Evolutionary conservation across 2,888 invertebrate species (phyloP).

Genomic region (Acanthococcus lagerstroemiae): DNA sequence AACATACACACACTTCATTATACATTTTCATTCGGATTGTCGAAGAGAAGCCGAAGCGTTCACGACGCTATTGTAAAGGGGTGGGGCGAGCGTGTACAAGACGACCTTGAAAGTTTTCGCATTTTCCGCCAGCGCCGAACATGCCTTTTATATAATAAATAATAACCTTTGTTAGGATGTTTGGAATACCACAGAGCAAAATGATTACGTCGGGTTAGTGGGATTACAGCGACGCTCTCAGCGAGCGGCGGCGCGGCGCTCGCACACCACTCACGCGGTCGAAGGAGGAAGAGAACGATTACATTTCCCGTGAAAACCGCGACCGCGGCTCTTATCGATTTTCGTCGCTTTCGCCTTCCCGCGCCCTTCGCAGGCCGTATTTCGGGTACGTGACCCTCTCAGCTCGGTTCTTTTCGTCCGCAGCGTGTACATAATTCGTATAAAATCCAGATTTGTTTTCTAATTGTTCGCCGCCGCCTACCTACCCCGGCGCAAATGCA

Average conservation of each 20-base stretch:
- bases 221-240: neutral
- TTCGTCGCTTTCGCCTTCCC: neutral
- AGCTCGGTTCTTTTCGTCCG: too few species aligned
- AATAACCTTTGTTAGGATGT: neutral
- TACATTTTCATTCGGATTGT: neutral
- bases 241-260: neutral
- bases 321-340: constrained; percentile 28
- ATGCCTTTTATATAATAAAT: neutral
- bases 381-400: too few species aligned
- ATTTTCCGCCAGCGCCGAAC: neutral
- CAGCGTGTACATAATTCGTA: too few species aligned
- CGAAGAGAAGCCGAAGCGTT: neutral
- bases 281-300: constrained; percentile 23
- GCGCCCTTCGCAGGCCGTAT: too few species aligned
- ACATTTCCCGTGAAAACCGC: constrained; percentile 29
- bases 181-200: neutral
- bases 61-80: neutral
- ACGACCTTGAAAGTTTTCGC: neutral
- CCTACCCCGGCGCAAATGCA: too few species aligned
- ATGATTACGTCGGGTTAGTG: neutral
- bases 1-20: neutral
- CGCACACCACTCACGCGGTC: constrained; percentile 16
- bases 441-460: too few species aligned
- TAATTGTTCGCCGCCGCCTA: too few species aligned
- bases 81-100: neutral